Evolutionary conservation across 2,113 vertebrate genomes (phyloP).

Genomic region (Rhizomys pruinosus): DNA sequence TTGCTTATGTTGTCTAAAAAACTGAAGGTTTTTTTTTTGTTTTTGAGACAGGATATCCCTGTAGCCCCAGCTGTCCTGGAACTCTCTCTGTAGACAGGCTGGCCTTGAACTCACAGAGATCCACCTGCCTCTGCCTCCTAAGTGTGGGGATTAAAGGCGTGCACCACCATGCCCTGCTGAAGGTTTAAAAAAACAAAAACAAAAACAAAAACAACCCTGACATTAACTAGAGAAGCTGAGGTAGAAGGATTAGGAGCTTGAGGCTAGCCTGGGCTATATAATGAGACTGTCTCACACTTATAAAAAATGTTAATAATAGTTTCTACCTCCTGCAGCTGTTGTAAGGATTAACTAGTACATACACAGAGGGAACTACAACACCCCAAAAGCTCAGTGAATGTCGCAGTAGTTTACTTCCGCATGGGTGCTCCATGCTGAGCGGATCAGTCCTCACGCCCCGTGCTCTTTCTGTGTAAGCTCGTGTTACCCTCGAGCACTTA

Average conservation of each 20-base stretch:
- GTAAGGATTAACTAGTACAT: background rate
- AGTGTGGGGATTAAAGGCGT: too few species aligned
- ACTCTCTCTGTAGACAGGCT: too few species aligned
- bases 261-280: too few species aligned
- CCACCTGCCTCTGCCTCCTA: too few species aligned
- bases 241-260: too few species aligned
- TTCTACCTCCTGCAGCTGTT: background rate
- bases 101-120: too few species aligned
- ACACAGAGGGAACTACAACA: background rate
- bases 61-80: too few species aligned
- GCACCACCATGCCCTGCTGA: too few species aligned
- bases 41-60: too few species aligned
- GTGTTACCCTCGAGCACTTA: background rate
- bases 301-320: background rate
- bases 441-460: background rate
- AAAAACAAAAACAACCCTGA: too few species aligned
- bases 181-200: too few species aligned
- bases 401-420: background rate
- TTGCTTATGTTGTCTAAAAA: background rate
- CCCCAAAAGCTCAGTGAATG: background rate
- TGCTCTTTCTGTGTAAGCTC: background rate
- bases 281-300: background rate
- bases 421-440: background rate
- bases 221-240: background rate
- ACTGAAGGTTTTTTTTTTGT: too few species aligned